phyloP scores from a whole-genome alignment of 2,113 vertebrate genomes.

The Oreochromis aureus region DNA sequence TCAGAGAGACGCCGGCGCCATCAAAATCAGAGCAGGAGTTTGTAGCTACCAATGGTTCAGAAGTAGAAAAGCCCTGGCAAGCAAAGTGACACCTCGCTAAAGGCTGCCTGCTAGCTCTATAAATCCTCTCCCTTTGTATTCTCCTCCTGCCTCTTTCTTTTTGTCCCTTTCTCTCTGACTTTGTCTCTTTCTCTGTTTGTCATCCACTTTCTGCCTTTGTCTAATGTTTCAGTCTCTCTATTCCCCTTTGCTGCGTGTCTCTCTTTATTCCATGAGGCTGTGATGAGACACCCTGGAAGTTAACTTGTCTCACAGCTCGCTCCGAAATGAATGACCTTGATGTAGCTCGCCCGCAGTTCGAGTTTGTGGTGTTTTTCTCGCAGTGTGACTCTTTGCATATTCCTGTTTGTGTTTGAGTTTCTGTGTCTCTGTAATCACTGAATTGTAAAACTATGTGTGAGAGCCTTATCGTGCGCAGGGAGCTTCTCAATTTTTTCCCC shows the following conservation, averaged over 20 bases:
- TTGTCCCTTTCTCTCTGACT: conserved; percentile 12
- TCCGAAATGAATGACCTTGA: conserved; percentile 53
- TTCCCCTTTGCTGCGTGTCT: conserved; percentile 3
- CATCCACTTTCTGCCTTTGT: conserved; percentile 1
- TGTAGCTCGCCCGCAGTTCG: conserved; percentile 1
- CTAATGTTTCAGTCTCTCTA: background rate
- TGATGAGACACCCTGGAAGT: conserved; percentile 32
- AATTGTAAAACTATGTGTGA: conserved; percentile 63
- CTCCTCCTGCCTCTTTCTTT: background rate
- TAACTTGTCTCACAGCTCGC: conserved; percentile 28
- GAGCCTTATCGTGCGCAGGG: conserved; percentile 27
- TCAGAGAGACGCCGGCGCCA: conserved; percentile 44
- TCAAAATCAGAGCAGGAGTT: conserved; percentile 58
- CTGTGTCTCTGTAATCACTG: conserved; percentile 50
- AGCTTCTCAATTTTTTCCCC: conserved; percentile 8
- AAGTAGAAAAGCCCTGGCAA: conserved; percentile 43
- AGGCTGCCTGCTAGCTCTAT: conserved; percentile 29
- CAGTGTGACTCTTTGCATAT: conserved; percentile 28
- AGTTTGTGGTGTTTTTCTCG: background rate
- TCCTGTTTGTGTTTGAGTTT: conserved; percentile 25
- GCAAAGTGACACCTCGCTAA: conserved; percentile 57
- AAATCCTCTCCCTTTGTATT: conserved; percentile 21
- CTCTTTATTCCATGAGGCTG: conserved; percentile 5
- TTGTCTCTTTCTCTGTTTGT: conserved; percentile 28
- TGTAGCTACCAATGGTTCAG: conserved; percentile 42